Conservation (phyloP, 2,888 invertebrate genomes). For the Lepidocyrtoides sp. region DNA sequence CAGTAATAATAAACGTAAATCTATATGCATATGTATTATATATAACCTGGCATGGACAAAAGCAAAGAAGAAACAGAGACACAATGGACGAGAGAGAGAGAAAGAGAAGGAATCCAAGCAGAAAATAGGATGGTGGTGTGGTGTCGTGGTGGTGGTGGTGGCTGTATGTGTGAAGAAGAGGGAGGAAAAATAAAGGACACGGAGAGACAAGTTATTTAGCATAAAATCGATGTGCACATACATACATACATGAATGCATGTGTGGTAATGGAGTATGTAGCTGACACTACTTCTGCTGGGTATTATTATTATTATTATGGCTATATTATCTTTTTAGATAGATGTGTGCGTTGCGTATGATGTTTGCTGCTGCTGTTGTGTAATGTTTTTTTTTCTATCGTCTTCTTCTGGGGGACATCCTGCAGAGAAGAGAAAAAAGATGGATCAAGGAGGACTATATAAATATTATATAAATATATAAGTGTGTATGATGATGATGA, state of each 20-base stretch:
- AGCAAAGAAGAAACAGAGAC: neutral
- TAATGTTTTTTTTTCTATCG: constrained; percentile 41
- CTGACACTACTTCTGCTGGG: constrained; percentile 12
- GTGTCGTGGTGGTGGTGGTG: neutral
- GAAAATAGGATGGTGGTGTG: constrained; percentile 45
- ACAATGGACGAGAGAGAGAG: constrained; percentile 40
- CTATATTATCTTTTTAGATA: constrained; percentile 12
- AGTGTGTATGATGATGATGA: neutral
- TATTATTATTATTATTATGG: constrained; percentile 25
- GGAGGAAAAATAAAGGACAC: constrained; percentile 41
- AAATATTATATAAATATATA: constrained; percentile 9
- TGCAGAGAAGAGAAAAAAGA: constrained; percentile 64
- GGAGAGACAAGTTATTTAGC: constrained; percentile 83
- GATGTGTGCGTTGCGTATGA: neutral
- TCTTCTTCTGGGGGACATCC: constrained; percentile 72
- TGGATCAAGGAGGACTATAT: constrained; percentile 74
- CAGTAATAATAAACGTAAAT: constrained; percentile 19
- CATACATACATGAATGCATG: constrained; percentile 62
- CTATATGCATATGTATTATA: neutral
- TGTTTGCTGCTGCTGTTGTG: constrained; percentile 24
- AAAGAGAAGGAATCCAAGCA: constrained; percentile 26
- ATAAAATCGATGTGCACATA: constrained; percentile 85
- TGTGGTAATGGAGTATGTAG: constrained; percentile 73
- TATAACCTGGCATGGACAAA: neutral
- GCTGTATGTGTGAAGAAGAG: neutral